Base-by-base conservation (phyloP, 1,140 invertebrate genomes). In the Drosophila subpulchrella region DNA sequence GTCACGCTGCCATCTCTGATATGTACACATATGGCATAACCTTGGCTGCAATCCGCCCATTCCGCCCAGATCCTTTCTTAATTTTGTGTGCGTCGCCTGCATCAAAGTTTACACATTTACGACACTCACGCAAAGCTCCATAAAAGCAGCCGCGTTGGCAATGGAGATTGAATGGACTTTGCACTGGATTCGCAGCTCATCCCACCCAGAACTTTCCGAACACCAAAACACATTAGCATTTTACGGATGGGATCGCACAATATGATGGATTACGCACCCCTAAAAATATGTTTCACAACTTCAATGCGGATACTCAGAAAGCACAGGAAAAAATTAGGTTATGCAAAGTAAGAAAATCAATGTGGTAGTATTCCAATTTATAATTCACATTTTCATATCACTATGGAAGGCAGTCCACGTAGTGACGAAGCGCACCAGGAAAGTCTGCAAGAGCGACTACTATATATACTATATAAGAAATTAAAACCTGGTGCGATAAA, bases 131-230 rank as follows among this genome's bases (percentile, higher is more conserved):
- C 15, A 41, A 71, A 70, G 67, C 63, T 17, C 63, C 34, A 71
- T 38, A 57, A 71, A 71, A 48, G 32, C 42, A 46, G 42, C 24
- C 50, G 32, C 41, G 48, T 70, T 67, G 63, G 36, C 38, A 66
- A 66, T 51, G 63, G 66, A 67, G 60, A 67, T 67, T 71, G 65
- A 71, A 71, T 71, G 36, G 67, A 71, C 65, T 70, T 41, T 39
- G 11, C 42, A 24, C 24, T 17, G 63, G 67, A 71, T 71, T 48
- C 67, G 32, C 67, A 56, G 5, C 27, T 27, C 12, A 42, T 27
- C 27, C 47, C 6, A 24, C 10, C 32, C 17, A 51, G 15, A 17
- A 53, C 1, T 36, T 7, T 30, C 2, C 15, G 24, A 32, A 10
- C 17, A 32, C 34, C 36, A 17, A 20, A 38, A n/a, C 36, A 57